Conservation (phyloP, 2,113 vertebrate species). For the Sceloporus tristichus region DNA sequence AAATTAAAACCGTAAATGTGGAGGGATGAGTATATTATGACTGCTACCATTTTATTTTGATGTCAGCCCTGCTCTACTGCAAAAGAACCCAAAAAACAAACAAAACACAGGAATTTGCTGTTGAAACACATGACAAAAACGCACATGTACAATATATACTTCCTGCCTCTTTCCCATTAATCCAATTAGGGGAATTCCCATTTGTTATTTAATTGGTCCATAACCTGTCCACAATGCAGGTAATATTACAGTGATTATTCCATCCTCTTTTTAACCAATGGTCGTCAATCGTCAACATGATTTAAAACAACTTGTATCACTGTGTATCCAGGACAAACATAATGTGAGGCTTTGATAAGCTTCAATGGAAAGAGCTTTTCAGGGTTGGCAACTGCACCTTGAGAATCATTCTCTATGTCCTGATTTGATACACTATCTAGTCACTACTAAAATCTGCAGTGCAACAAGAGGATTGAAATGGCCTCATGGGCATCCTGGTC, state of each 20-base stretch:
- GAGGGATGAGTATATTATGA: not conserved
- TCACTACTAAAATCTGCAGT: not conserved
- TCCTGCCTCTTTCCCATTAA: too few species aligned
- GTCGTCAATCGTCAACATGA: not conserved
- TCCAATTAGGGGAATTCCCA: not conserved
- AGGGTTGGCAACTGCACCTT: not conserved
- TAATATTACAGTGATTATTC: not conserved
- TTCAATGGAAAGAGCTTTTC: not conserved
- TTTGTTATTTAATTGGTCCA: not conserved
- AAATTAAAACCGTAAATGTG: too few species aligned
- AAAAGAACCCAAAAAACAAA: too few species aligned
- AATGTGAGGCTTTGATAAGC: not conserved
- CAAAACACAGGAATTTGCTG: not conserved
- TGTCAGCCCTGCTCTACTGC: too few species aligned
- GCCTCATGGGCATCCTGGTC: too few species aligned
- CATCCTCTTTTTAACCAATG: not conserved
- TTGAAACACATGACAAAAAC: not conserved
- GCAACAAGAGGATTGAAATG: not conserved
- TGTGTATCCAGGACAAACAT: not conserved
- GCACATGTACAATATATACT: not conserved
- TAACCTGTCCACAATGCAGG: not conserved
- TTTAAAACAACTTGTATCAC: not conserved
- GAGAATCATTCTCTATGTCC: not conserved
- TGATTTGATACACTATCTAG: not conserved
- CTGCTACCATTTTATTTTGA: not conserved